These are phyloP conservation scores for Gobio gobio DNA, from an alignment of 2,113 vertebrate genomes.

Conservation along the genomic window DNA sequence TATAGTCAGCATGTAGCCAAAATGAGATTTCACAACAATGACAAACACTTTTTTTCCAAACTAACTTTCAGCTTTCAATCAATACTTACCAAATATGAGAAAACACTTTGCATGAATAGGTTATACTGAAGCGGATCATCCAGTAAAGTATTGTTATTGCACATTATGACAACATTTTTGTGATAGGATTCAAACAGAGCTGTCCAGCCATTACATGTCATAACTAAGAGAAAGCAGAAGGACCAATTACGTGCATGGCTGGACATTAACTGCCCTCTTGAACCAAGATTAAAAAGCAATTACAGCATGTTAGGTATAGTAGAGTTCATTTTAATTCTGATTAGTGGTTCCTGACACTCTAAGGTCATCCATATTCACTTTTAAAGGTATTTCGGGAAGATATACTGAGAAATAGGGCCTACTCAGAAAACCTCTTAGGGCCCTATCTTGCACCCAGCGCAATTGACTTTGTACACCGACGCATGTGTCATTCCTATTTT, in stretches of 20 bases:
- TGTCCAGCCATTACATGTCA: slow-evolving; percentile 30
- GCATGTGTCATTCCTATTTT: no score
- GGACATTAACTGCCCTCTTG: slow-evolving; percentile 40
- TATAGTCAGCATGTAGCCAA: no score
- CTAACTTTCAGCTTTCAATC: neutral
- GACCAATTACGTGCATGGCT: slow-evolving; percentile 51
- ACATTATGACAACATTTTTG: slow-evolving; percentile 24
- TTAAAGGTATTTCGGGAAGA: neutral
- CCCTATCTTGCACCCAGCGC: no score
- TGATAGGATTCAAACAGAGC: slow-evolving; percentile 11
- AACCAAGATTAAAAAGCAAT: slow-evolving; percentile 48
- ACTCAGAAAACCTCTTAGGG: neutral
- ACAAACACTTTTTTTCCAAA: neutral
- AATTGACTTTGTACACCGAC: no score
- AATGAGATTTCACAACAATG: no score
- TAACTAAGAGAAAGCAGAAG: slow-evolving; percentile 39
- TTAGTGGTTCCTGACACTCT: slow-evolving; percentile 18
- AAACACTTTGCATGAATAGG: neutral
- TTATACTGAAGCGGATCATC: slow-evolving; percentile 1
- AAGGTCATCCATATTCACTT: slow-evolving; percentile 14
- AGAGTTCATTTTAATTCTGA: slow-evolving; percentile 26
- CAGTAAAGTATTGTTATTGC: slow-evolving; percentile 21
- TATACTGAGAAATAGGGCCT: neutral
- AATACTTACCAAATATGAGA: neutral
- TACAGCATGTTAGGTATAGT: slow-evolving; percentile 29